Base-by-base conservation (phyloP, 2,797 vertebrate species). In the Macropodus opercularis region DNA sequence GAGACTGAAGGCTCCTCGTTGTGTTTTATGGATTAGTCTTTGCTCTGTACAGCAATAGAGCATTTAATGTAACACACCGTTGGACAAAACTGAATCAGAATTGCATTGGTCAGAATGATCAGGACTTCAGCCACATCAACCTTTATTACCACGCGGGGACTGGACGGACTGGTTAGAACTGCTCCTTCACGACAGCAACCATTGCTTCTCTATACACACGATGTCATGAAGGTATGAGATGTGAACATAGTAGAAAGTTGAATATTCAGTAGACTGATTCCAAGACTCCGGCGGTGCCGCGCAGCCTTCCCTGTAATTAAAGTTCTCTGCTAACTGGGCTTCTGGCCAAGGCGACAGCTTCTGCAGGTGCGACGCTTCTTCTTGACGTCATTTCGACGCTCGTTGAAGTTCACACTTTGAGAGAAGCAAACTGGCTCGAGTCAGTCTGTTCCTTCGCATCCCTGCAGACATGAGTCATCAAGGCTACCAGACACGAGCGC, bases 391-490 rank as follows among this genome's bases (percentile, higher is more conserved):
- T 17, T 23, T 51, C 29, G 60, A 48, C 41, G 48, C 51, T 56
- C 15, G 21, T 19, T 18, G 55, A 53, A 49, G 21, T 42, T 62
- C 51, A 54, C 48, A 56, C 69, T 72, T 50, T 72, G 72, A 77
- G 41, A 57, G 57, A 73, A 61, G 52, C 63, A 71, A 59, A 58
- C 52, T 38, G 63, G 49, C 48, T 75, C 56, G 59, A 79, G 58
- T 83, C 84, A 75, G 46, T 81, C 58, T 38, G 23, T 44, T 74
- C 22, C 63, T 77, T 59, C 62, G 41, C 57, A 47, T 83, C 78
- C 65, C 69, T 64, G 76, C 63, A 74, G 75, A 63, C 57, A 72
- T 84, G 83, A 87, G 69, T 87, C 87, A 86, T 80, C 75, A 72
- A 75, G 75, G 62, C 72, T 60, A 38, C n/a, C 71, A 73, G 69